Percentiles rank a stretch among this genome's conserved stretches.
Evolutionary conservation across 2,888 invertebrate species (phyloP).

Genomic region (Yponomeuta malinellus): DNA sequence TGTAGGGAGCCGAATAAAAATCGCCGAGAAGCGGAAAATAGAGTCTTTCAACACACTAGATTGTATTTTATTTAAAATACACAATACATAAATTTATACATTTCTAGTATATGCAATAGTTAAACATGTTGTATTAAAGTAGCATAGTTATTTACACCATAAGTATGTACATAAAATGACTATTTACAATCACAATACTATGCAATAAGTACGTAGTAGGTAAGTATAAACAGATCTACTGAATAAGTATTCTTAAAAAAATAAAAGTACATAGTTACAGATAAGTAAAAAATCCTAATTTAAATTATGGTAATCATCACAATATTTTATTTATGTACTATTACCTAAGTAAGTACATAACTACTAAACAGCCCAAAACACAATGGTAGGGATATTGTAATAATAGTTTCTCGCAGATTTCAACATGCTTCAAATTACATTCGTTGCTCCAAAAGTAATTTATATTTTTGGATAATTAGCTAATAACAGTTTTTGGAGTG

Average conservation of each 20-base stretch:
- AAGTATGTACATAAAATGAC: neutral
- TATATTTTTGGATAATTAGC: too few relatives aligned
- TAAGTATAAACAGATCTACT: neutral
- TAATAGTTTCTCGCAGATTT: too few relatives aligned
- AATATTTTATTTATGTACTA: neutral
- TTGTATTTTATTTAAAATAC: conserved; percentile 1
- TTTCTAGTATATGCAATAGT: neutral
- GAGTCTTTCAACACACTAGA: neutral
- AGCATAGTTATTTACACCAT: neutral
- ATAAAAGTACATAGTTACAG: neutral
- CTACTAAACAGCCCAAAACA: too few relatives aligned
- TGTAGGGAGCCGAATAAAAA: neutral
- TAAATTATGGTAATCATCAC: conserved; percentile 3
- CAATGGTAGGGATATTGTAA: too few relatives aligned
- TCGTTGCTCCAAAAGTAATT: too few relatives aligned
- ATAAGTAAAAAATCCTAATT: neutral
- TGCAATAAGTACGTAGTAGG: neutral
- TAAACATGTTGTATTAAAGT: neutral
- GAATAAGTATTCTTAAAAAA: neutral
- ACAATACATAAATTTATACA: neutral
- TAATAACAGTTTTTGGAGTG: too few relatives aligned
- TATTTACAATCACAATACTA: neutral
- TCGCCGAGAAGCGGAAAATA: neutral
- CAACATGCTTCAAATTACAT: too few relatives aligned
- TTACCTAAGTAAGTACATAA: too few relatives aligned